Conservation (phyloP, 2,113 vertebrate genomes). For the Anser brachyrhynchus region DNA sequence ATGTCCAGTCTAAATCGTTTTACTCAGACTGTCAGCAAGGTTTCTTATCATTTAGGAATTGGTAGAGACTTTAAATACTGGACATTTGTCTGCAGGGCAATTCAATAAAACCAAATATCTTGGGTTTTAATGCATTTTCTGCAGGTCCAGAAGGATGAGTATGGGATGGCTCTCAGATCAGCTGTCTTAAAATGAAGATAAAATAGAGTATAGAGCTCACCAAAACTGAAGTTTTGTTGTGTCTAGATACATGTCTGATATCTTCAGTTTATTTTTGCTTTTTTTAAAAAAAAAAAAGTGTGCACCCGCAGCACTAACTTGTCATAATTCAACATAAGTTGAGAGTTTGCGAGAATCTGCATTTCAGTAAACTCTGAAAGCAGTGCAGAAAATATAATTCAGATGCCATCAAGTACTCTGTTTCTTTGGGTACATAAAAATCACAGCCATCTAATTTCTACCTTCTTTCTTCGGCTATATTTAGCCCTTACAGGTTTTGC, state of each 20-base stretch:
- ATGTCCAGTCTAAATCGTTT: neutral
- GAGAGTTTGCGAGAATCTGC: neutral
- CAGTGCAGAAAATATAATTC: neutral
- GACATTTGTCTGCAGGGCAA: neutral
- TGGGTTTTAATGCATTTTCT: neutral
- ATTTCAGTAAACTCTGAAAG: neutral
- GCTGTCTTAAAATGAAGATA: neutral
- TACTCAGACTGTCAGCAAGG: neutral
- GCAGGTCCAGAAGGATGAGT: neutral
- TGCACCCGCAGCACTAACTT: neutral
- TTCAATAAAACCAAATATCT: neutral
- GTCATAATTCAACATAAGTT: neutral
- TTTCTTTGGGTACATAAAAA: neutral
- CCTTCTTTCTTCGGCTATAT: neutral
- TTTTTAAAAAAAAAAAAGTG: no score
- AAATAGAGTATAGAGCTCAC: neutral
- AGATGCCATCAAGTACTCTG: neutral
- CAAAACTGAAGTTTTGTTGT: neutral
- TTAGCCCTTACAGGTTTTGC: neutral
- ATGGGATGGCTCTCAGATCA: neutral
- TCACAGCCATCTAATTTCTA: neutral
- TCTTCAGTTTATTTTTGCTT: neutral
- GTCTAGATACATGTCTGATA: neutral
- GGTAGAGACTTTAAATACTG: neutral
- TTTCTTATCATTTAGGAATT: neutral